Evolutionary conservation across 1,140 invertebrate genomes (phyloP).

Genomic region (Belonocnema kinseyi): DNA sequence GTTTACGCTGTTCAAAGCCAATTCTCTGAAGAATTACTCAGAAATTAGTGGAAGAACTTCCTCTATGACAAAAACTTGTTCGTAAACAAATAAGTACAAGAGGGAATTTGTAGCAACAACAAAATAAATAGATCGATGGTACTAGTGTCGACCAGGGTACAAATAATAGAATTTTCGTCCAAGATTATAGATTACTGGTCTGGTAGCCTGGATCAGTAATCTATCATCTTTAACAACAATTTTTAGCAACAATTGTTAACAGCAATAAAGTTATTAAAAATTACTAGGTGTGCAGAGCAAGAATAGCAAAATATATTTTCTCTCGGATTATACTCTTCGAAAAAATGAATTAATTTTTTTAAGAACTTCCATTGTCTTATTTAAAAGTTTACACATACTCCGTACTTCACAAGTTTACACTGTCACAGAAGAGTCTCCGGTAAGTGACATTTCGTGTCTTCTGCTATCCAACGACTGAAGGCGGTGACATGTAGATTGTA

Average conservation of each 20-base stretch:
- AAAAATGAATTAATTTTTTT: neutral
- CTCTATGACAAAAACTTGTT: neutral
- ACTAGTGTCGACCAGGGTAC: too few species aligned
- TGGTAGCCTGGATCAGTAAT: too few species aligned
- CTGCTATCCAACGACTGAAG: constrained; percentile 18
- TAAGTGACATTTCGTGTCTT: constrained; percentile 29
- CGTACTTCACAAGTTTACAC: neutral
- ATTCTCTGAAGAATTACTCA: constrained; percentile 10
- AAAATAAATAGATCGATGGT: too few species aligned
- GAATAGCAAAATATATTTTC: too few species aligned
- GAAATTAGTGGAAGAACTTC: neutral
- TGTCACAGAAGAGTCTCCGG: neutral
- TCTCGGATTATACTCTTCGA: too few species aligned
- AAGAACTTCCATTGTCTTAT: neutral
- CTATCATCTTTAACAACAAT: too few species aligned
- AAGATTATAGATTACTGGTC: too few species aligned
- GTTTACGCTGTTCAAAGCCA: constrained; percentile 4
- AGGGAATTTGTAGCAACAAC: too few species aligned
- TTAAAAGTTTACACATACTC: constrained; percentile 9
- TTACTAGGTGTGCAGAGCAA: too few species aligned
- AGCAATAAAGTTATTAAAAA: too few species aligned
- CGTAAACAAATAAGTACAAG: neutral
- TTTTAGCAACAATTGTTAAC: too few species aligned
- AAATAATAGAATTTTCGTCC: too few species aligned
- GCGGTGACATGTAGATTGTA: constrained; percentile 26